These are phyloP conservation scores for Heliconius nattereri DNA, from an alignment of 1,140 invertebrate species.

Conservation along the genomic window DNA sequence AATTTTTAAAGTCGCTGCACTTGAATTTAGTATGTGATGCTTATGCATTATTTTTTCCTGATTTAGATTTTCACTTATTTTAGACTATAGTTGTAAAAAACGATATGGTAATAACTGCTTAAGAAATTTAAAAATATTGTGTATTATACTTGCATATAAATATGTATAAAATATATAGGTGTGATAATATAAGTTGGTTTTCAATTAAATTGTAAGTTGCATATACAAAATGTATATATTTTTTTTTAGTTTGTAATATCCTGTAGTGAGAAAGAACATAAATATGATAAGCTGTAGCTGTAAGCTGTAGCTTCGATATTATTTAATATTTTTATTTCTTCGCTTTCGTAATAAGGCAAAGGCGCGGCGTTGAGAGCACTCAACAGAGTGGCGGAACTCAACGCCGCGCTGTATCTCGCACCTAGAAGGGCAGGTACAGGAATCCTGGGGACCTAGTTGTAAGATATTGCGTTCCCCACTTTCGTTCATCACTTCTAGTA, in stretches of 20 bases:
- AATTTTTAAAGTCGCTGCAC: neutral
- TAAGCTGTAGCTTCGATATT: too few species aligned
- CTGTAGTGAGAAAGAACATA: neutral
- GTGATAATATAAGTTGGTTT: conserved; percentile 9
- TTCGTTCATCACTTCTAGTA: too few species aligned
- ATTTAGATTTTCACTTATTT: too few species aligned
- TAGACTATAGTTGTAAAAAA: neutral
- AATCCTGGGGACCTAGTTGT: too few species aligned
- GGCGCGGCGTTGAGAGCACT: too few species aligned
- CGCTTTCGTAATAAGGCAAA: too few species aligned
- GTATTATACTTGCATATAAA: conserved; percentile 7
- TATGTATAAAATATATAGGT: neutral
- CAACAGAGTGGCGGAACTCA: too few species aligned
- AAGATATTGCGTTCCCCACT: too few species aligned
- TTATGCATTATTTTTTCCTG: too few species aligned
- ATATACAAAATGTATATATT: neutral
- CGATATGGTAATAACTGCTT: neutral
- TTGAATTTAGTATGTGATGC: neutral
- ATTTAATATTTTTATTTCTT: too few species aligned
- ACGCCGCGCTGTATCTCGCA: too few species aligned
- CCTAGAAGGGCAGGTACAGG: too few species aligned
- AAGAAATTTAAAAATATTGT: neutral
- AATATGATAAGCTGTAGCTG: neutral
- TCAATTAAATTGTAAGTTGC: conserved; percentile 9
- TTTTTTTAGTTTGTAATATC: neutral